Base-by-base conservation (phyloP, 2,888 invertebrate genomes). In the Mythimna impura region DNA sequence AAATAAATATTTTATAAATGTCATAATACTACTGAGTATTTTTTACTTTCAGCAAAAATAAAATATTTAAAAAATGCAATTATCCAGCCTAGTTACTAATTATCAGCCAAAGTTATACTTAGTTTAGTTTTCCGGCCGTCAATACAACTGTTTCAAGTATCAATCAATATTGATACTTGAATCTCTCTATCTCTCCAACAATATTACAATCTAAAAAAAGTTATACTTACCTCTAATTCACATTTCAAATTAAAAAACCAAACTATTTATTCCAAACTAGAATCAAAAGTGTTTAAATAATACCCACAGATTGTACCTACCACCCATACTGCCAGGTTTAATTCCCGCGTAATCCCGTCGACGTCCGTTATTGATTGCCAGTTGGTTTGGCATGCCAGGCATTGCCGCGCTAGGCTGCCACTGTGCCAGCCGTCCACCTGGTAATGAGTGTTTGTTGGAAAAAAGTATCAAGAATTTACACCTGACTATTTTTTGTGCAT, bases 1-100 rank as follows among this genome's bases (percentile, higher is more conserved):
- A 92, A 94, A 94, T 94, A 94, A 93, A 94, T 94, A 95, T 95
- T 95, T 95, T 95, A 95, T 95, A 94, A 95, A 95, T 95, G 95
- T 95, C 91, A 80, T 87, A 82, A 76, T 71, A 73, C 34, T 14
- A 58, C 6, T 65, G 73, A 68, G 62, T 71, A 80, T 78, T 75
- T 34, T 61, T 64, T 75, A 22, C 20, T 22, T 30, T 12, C 0
- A 40, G 4, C 30, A 8, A 50, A 8, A 7, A 40, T 22, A 22
- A n/a, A 52, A 36, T 8, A 5, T 17, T 8, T 22, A 55, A n/a
- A 50, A 8, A 47, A 14, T 17, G 4, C 5, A 47, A 47, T 14
- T 17, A 47, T 47, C 5, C 6, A 6, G 20, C 6, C 47, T 17
- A 47, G 7, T 47, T 17, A 17, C 4, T 20, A 17, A 47, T 7